Conservation (phyloP, 2,888 invertebrate genomes). For the Eupithecia insigniata region DNA sequence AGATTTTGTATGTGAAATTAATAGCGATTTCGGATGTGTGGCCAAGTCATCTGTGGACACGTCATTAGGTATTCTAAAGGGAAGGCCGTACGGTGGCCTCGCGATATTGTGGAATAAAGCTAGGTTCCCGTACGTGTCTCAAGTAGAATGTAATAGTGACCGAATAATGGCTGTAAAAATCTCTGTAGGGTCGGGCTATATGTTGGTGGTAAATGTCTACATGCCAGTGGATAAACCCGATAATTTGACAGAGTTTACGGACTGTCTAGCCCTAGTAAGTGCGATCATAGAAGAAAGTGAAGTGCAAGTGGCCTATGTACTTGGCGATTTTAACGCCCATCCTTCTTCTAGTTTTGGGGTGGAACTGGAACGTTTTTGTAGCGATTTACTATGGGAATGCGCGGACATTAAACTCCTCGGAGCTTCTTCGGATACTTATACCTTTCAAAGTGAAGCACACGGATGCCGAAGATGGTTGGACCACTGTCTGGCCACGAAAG, state of each 20-base stretch:
- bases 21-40: not conserved
- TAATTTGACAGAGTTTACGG: not conserved
- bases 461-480: not conserved
- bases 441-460: not conserved
- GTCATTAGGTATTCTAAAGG: not conserved
- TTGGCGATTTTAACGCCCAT: not conserved
- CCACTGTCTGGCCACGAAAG: not conserved
- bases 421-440: not conserved
- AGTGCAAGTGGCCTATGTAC: not conserved
- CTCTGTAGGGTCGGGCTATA: not conserved
- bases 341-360: not conserved
- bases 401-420: too few species aligned
- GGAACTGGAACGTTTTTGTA: too few species aligned
- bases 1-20: not conserved
- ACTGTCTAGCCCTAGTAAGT: not conserved
- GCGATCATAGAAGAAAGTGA: not conserved
- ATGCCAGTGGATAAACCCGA: not conserved
- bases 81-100: not conserved
- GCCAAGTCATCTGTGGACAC: not conserved
- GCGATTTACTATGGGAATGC: too few species aligned
- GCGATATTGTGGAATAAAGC: not conserved
- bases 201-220: not conserved
- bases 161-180: not conserved
- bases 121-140: not conserved
- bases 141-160: not conserved